Evolutionary conservation across 2,888 invertebrate species (phyloP), one percentile per base, ranked within the genome.

Genomic region (Eristalis arbustorum): DNA sequence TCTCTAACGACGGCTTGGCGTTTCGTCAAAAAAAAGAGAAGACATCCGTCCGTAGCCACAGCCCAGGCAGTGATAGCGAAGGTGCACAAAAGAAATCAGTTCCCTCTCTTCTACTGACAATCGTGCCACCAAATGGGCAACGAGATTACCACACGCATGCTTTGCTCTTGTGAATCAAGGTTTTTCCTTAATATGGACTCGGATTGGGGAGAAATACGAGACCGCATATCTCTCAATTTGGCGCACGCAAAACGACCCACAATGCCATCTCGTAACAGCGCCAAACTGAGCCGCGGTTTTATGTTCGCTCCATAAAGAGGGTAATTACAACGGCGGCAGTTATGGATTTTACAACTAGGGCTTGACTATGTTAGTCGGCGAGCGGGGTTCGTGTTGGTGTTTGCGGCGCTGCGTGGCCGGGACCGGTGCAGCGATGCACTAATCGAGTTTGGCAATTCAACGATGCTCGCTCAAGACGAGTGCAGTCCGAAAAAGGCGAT

Each of bases 141-240:
- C 34, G 28, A 63, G 69, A 77, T 63, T 56, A 69, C 34, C 42
- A 72, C 56, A 71, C 56, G 64, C 34, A 59, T 40, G 66, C 66
- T 66, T 72, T 31, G 64, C 42, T 57, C 59, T 72, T 34, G 59
- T 40, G 56, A 71, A 78, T 72, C 57, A 72, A 72, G 72, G 72
- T 49, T 72, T 71, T 66, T 66, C 42, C 78, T 71, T n/a, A 72
- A 78, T 72, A 78, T 66, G 72, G 78, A 71, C 64, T 59, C n/a
- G 42, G 22, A 42, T 64, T 57, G 40, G 40, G 59, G n/a, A 56
- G 37, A 71, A 63, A 71, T 71, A 71, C 69, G 56, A 77, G 63
- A 34, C 37, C 18, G 1, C 31, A 8, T 10, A 28, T 56, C 57
- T 40, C 71, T 40, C 49, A 49, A 78, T 57, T 57, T 57, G 23